Evolutionary conservation across 2,888 invertebrate genomes (phyloP), one percentile per base, ranked within the genome.

Genomic region (Seladonia tumulorum): DNA sequence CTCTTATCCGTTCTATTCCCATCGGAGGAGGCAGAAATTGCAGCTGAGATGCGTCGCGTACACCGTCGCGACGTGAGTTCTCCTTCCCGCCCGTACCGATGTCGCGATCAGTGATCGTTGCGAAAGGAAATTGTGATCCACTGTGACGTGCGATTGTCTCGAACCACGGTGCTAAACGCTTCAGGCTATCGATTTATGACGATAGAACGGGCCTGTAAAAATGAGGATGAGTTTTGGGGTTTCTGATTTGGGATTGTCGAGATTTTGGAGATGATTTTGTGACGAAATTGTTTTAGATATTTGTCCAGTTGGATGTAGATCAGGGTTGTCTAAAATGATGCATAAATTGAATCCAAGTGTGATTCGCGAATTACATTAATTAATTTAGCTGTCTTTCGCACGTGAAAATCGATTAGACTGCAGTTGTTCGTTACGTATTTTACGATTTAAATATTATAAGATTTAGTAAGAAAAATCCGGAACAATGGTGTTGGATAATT

Each of bases 11-110:
- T 93, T 90, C 86, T 85, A 92, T 81, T 88, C 92, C 42, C 88
- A 91, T 22, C 90, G 85, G 12, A 91, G 89, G 75, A 90, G 87
- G 22, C 79, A 81, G 77, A 89, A 90, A 47, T 79, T 87, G 47
- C 90, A 89, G 77, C 83, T 92, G 16, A 88, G 91, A 90, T 93
- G 89, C 66, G 57, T 91, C 85, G 85, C 71, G 70, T 90, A 91
- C 75, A 79, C 87, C 63, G 75, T 88, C 22, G 76, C 88, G 57
- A 76, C 90, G 93, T 93, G 88, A 93, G 93, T 92, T 74, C 53
- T 16, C 35, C 39, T 35, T 49, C 25, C 25, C 39, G 18, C 8
- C 8, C 35, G 8, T 7, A 29, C 18, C 8, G 63, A 63, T 16
- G 35, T 5, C 16, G 29, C 16, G 18, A 18, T 66, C 66, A 18